phyloP scores from a whole-genome alignment of 2,797 vertebrate species.

The Spinus olivaceus region DNA sequence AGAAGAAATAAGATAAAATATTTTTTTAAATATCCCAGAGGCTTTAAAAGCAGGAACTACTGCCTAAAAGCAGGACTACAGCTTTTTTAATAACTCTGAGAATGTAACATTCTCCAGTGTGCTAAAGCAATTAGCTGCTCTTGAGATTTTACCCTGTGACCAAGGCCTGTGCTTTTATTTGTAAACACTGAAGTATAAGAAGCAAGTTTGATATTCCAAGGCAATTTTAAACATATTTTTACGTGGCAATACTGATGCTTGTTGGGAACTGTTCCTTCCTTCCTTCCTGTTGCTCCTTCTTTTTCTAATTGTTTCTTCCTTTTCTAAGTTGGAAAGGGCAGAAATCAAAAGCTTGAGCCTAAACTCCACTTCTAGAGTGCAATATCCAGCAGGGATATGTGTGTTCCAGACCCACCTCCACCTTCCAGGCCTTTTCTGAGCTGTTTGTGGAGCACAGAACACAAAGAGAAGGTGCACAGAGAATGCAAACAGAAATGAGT shows the following conservation, averaged over 20 bases:
- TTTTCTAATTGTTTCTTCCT: neutral
- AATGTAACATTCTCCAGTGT: neutral
- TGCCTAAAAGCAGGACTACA: neutral
- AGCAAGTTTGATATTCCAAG: neutral
- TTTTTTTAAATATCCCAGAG: neutral
- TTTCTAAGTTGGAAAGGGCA: neutral
- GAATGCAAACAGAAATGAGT: neutral
- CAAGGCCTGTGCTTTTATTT: neutral
- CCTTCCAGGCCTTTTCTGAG: neutral
- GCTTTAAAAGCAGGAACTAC: neutral
- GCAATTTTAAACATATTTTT: neutral
- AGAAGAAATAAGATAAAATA: neutral
- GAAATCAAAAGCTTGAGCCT: neutral
- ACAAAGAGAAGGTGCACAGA: neutral
- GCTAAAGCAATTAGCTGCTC: neutral
- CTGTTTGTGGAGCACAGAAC: neutral
- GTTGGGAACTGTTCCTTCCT: neutral
- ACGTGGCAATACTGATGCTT: neutral
- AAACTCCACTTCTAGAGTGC: neutral
- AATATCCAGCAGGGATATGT: neutral
- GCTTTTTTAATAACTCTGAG: neutral
- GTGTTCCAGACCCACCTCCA: neutral
- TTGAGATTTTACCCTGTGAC: neutral
- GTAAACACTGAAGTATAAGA: neutral
- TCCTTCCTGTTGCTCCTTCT: neutral